Percentiles rank a stretch among this genome's conserved stretches.
These are phyloP conservation scores for Scaptomyza polygonia DNA, from an alignment of 2,888 invertebrate genomes.

Conservation along the genomic window DNA sequence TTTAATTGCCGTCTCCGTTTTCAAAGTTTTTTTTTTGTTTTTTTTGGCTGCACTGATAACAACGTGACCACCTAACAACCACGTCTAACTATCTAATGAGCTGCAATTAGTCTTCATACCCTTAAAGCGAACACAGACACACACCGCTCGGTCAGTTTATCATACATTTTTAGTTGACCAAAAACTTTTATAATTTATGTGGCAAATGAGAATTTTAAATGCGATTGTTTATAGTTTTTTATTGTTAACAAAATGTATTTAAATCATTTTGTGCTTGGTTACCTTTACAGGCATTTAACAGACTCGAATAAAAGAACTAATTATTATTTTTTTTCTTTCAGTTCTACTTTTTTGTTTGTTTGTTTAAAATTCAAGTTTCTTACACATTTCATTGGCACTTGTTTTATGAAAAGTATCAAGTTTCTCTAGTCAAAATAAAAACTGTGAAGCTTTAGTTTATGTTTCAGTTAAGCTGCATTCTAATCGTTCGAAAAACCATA, in stretches of 20 bases:
- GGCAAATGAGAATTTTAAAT: not conserved
- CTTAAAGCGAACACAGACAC: conserved; percentile 11
- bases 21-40: conserved; percentile 50
- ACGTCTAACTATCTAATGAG: conserved; percentile 52
- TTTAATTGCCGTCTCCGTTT: conserved; percentile 46
- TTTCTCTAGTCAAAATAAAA: too few relatives aligned
- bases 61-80: conserved; percentile 37
- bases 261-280: too few relatives aligned
- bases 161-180: conserved; percentile 9
- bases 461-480: not conserved
- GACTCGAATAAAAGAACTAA: too few relatives aligned
- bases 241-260: not conserved
- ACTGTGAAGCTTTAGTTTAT: not conserved
- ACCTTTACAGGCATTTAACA: too few relatives aligned
- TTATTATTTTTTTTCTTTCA: too few relatives aligned
- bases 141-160: conserved; percentile 35
- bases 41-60: conserved; percentile 41
- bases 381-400: too few relatives aligned
- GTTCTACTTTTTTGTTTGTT: too few relatives aligned
- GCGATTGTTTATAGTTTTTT: not conserved
- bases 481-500: not conserved
- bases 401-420: too few relatives aligned
- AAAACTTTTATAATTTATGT: conserved; percentile 7
- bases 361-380: too few relatives aligned
- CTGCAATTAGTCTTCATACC: conserved; percentile 59